Conservation (phyloP, 2,888 invertebrate species). For the Luffia ferchaultella region DNA sequence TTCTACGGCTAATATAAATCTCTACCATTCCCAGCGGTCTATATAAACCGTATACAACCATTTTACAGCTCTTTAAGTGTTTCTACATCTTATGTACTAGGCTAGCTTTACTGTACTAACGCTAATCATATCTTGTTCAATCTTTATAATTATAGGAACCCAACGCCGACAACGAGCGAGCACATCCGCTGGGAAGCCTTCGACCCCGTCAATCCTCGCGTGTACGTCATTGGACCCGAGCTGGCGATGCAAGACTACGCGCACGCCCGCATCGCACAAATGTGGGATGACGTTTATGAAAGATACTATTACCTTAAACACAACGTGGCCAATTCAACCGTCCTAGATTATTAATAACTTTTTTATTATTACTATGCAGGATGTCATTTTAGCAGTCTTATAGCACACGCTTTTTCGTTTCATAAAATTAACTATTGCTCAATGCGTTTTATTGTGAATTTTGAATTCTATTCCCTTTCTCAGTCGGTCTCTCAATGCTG, state of each 20-base stretch:
- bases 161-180: constrained; percentile 28
- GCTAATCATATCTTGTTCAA: too few species aligned
- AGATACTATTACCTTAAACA: constrained; percentile 31
- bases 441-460: too few species aligned
- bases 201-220: constrained; percentile 22
- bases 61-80: too few species aligned
- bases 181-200: constrained; percentile 29
- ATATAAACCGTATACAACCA: too few species aligned
- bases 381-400: constrained; percentile 5
- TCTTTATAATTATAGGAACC: constrained; percentile 32
- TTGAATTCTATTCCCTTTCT: too few species aligned
- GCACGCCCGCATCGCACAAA: constrained; percentile 18
- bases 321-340: neutral
- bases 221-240: constrained; percentile 35
- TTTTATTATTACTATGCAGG: constrained; percentile 16
- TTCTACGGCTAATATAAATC: too few species aligned
- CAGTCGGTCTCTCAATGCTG: too few species aligned
- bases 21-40: too few species aligned
- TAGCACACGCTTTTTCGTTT: too few species aligned
- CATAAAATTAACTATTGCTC: too few species aligned
- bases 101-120: too few species aligned
- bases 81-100: too few species aligned
- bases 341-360: neutral
- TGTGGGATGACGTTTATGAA: constrained; percentile 50
- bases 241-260: constrained; percentile 35